A percentile compares a stretch with the other conserved stretches of the same genome.
Evolutionary conservation across 2,888 invertebrate genomes (phyloP).

Genomic region (Eulithis prunata): DNA sequence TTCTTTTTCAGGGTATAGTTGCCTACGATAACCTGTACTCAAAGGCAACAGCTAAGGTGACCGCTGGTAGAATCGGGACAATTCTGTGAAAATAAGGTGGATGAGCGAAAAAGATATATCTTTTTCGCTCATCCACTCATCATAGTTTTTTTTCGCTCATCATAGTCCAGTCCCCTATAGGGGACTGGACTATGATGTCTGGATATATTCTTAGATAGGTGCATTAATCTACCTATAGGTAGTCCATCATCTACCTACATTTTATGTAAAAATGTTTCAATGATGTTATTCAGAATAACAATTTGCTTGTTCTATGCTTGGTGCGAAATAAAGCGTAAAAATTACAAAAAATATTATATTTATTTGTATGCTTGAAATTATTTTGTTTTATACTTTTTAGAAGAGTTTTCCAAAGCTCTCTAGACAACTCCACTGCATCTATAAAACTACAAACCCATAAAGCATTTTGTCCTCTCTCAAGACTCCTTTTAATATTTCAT

Average conservation of each 20-base stretch:
- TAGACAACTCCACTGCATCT: constrained; percentile 1
- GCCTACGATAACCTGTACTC: constrained; percentile 47
- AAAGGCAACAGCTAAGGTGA: constrained; percentile 49
- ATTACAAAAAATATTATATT: too few relatives aligned
- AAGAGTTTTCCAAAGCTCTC: background rate
- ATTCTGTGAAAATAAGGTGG: constrained; percentile 53
- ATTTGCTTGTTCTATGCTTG: too few relatives aligned
- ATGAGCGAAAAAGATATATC: constrained; percentile 59
- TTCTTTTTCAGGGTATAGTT: constrained; percentile 52
- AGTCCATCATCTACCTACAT: too few relatives aligned
- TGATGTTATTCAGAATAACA: too few relatives aligned
- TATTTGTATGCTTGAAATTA: too few relatives aligned
- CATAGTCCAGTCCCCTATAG: constrained; percentile 52
- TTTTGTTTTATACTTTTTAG: too few relatives aligned
- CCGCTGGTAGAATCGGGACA: constrained; percentile 55
- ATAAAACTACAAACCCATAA: constrained; percentile 28
- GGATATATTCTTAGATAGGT: constrained; percentile 41
- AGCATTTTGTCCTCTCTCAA: constrained; percentile 26
- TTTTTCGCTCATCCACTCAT: constrained; percentile 55
- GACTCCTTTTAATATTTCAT: constrained; percentile 32
- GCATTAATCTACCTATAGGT: background rate
- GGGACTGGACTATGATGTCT: constrained; percentile 52
- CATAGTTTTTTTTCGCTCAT: too few relatives aligned
- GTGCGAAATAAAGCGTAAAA: too few relatives aligned
- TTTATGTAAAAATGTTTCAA: too few relatives aligned